A percentile compares a stretch with the other conserved stretches of the same genome.
Conservation (phyloP, 2,888 invertebrate genomes). For the Spilarctia lutea region DNA sequence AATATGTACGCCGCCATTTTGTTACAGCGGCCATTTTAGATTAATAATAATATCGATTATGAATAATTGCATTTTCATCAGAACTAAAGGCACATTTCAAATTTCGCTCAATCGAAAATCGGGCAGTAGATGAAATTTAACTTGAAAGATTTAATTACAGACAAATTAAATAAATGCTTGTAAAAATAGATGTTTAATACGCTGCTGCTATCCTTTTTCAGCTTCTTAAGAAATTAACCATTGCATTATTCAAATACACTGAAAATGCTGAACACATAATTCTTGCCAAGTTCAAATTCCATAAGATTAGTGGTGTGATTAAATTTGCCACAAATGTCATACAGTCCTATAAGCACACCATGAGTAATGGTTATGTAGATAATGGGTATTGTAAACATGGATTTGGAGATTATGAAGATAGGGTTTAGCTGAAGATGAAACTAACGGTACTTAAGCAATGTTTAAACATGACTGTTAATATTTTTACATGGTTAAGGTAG, state of each 20-base stretch:
- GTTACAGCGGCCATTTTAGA: too few species aligned
- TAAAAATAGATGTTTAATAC: not conserved
- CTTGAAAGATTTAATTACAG: too few species aligned
- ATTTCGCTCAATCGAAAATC: too few species aligned
- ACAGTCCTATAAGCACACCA: not conserved
- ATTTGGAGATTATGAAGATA: conserved; percentile 13
- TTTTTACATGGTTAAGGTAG: not conserved
- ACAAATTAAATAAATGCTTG: too few species aligned
- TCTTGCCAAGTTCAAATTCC: not conserved
- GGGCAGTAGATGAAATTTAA: too few species aligned
- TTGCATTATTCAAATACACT: not conserved
- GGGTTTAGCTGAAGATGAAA: not conserved
- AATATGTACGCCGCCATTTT: too few species aligned
- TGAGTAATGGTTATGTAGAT: conserved; percentile 1
- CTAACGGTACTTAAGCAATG: not conserved
- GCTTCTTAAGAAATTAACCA: not conserved
- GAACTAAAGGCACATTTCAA: too few species aligned
- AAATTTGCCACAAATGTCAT: conserved; percentile 6
- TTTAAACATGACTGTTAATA: not conserved
- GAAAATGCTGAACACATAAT: not conserved
- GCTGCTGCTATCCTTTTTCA: not conserved
- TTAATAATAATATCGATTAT: too few species aligned
- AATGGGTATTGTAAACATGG: conserved; percentile 12
- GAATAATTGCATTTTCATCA: too few species aligned
- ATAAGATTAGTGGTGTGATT: not conserved